Evolutionary conservation across 2,113 vertebrate species (phyloP).

Genomic region (Tupaia chinensis): DNA sequence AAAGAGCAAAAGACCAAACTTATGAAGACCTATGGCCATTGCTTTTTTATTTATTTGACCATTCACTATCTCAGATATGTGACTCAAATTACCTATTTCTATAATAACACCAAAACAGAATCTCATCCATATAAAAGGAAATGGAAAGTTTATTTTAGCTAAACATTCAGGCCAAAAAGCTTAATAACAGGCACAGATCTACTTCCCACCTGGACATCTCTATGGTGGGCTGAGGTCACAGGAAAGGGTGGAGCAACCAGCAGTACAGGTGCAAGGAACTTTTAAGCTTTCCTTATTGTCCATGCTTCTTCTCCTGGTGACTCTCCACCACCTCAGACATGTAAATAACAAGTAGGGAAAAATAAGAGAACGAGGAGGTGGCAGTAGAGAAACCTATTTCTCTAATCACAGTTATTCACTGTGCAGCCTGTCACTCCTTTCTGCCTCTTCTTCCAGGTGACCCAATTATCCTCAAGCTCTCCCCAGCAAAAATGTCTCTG

Average conservation of each 20-base stretch:
- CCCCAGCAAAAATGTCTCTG: no score
- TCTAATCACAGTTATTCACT: neutral
- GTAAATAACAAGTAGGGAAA: neutral
- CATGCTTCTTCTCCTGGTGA: neutral
- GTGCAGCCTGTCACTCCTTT: neutral
- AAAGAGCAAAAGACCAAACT: neutral
- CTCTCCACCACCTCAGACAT: neutral
- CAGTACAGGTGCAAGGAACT: neutral
- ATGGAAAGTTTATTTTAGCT: neutral
- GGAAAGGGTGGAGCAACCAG: neutral
- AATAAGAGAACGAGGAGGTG: neutral
- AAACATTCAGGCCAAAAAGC: neutral
- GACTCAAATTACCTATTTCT: neutral
- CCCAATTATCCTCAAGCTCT: neutral
- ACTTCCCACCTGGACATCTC: neutral
- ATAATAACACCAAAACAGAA: neutral
- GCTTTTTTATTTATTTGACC: neutral
- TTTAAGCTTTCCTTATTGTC: neutral
- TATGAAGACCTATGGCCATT: neutral
- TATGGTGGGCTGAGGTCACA: fast-evolving
- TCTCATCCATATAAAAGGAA: neutral
- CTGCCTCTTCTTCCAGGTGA: neutral
- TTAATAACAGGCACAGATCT: neutral
- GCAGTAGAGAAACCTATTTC: neutral
- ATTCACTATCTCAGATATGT: neutral